A percentile compares a stretch with the other conserved stretches of the same genome.
Evolutionary conservation across 2,113 vertebrate genomes (phyloP).

Genomic region (Alces alces): DNA sequence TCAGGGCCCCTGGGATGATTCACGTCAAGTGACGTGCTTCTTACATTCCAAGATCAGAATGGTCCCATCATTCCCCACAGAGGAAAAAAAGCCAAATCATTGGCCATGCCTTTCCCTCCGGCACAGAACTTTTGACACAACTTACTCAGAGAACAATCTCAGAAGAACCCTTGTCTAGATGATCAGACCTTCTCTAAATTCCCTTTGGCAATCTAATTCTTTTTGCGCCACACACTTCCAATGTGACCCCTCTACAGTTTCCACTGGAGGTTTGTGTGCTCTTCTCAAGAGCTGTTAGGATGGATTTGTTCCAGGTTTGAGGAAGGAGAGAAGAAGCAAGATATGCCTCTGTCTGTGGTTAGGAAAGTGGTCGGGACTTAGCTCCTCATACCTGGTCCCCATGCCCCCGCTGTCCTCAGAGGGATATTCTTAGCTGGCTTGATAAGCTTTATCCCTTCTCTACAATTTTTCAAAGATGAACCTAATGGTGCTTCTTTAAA

Average conservation of each 20-base stretch:
- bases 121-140: neutral
- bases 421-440: neutral
- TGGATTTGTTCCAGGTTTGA: neutral
- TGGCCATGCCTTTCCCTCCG: neutral
- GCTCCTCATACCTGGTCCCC: neutral
- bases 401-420: neutral
- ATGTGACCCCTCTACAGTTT: neutral
- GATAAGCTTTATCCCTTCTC: neutral
- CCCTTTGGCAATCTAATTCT: neutral
- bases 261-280: neutral
- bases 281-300: neutral
- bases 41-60: neutral
- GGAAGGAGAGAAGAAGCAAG: neutral
- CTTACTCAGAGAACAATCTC: neutral
- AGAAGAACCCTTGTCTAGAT: neutral
- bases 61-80: neutral
- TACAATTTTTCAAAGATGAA: neutral
- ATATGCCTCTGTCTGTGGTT: accelerated
- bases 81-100: neutral
- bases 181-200: neutral
- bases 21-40: neutral
- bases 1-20: accelerated
- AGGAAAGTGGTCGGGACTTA: neutral
- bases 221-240: too few species aligned
- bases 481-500: neutral